These are phyloP conservation scores for Drosophila baimaii DNA, from an alignment of 1,140 invertebrate species.

Conservation along the genomic window DNA sequence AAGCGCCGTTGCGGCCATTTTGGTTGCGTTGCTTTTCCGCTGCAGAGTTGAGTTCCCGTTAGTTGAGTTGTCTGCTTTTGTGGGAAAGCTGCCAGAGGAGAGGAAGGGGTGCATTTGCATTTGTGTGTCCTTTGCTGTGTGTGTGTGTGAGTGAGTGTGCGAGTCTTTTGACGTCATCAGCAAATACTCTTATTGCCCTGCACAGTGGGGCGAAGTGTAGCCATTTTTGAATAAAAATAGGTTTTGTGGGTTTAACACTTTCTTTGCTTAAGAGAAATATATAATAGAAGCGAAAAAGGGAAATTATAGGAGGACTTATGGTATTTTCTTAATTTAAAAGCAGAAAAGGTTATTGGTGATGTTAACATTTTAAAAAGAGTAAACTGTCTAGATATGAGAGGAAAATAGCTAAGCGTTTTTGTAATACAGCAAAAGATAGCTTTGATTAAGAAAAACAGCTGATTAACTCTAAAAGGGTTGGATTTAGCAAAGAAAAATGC, in stretches of 20 bases:
- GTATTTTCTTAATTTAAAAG: neutral
- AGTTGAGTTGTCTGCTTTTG: constrained; percentile 47
- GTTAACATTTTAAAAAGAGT: too few relatives aligned
- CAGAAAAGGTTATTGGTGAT: too few relatives aligned
- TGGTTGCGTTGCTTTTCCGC: constrained; percentile 52
- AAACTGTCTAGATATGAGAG: too few relatives aligned
- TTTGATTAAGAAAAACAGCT: too few relatives aligned
- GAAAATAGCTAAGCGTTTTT: too few relatives aligned
- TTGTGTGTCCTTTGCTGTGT: constrained; percentile 16
- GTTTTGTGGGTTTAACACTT: neutral
- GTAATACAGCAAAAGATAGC: too few relatives aligned
- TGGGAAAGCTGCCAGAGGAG: neutral
- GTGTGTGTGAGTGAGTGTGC: constrained; percentile 31
- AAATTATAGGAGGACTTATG: neutral
- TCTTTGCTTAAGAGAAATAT: too few relatives aligned
- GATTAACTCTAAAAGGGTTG: too few relatives aligned
- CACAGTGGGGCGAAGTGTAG: neutral
- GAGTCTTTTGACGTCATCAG: constrained; percentile 71
- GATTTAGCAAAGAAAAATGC: too few relatives aligned
- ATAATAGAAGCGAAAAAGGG: neutral
- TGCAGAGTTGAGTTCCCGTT: constrained; percentile 47
- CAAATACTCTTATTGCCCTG: constrained; percentile 39
- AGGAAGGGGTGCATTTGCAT: constrained; percentile 22
- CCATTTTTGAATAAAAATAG: too few relatives aligned
- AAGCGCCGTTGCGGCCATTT: constrained; percentile 50